Evolutionary conservation across 1,140 invertebrate genomes (phyloP), one percentile per base, ranked within the genome.

Genomic region (Muscidifurax raptorellus): DNA sequence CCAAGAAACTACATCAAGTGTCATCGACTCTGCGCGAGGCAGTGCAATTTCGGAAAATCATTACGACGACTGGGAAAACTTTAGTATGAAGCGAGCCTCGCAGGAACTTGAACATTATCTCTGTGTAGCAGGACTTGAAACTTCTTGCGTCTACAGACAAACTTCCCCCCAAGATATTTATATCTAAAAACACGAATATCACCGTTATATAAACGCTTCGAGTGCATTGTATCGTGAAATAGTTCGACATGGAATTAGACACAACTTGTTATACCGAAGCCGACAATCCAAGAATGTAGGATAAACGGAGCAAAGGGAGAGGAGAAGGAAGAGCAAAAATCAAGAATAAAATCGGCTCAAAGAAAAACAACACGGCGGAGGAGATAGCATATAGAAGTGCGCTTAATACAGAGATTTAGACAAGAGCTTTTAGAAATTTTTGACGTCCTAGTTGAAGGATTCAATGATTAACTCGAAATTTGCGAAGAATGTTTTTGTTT

Each of bases 341-440:
- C 28, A 71, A 71, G 9, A 71, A 28, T 40, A 64, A 59, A 52
- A 67, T 79, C 22, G 4, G 80, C 44, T 18, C 12, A 12, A 82
- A 36, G 36, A 36, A 66, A 86, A 79, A 82, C 36, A 82, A 77
- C 74, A 76, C 59, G 80, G 74, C 67, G 32, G 27, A 74, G 67
- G 64, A 84, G 64, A 86, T 81, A n/a, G n/a, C n/a, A n/a, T n/a
- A n/a, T n/a, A 59, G 67, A 40, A 30, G 80, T 76, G 66, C 30
- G 78, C 66, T 69, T 27, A n/a, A n/a, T n/a, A n/a, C n/a, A 28
- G 30, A 36, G 69, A 72, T 72, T 30, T 5, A 72, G 13, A 72
- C 9, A 6, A 13, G 9, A n/a, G 28, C 22, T 69, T 2, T 25
- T 32, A 36, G 36, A 64, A 64, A 4, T 64, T 64, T 64, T 64